Evolutionary conservation across 2,797 vertebrate genomes (phyloP).

Genomic region (Falco novaeseelandiae): DNA sequence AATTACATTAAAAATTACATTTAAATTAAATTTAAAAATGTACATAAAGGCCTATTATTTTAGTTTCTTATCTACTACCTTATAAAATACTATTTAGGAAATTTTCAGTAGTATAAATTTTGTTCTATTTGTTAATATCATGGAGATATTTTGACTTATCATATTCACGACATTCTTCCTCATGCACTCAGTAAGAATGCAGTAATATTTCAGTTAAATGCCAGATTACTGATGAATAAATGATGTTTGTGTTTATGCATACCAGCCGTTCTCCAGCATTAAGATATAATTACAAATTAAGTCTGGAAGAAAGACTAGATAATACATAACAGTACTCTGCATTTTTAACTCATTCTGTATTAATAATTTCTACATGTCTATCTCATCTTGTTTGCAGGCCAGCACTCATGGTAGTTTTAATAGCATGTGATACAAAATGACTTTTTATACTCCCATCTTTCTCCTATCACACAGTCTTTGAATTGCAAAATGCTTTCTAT

Average conservation of each 20-base stretch:
- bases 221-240: conserved; percentile 50
- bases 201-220: conserved; percentile 58
- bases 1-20: no score
- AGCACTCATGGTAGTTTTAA: not conserved
- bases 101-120: not conserved
- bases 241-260: conserved; percentile 36
- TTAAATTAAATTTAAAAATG: not conserved
- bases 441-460: not conserved
- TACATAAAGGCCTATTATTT: not conserved
- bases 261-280: conserved; percentile 28
- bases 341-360: conserved; percentile 39
- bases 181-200: not conserved
- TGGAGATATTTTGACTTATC: not conserved
- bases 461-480: not conserved
- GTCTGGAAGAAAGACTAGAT: conserved; percentile 6
- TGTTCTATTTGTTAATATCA: not conserved
- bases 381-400: not conserved
- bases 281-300: conserved; percentile 59
- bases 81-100: not conserved
- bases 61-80: not conserved
- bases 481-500: not conserved
- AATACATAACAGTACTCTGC: not conserved
- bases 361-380: not conserved
- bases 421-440: not conserved
- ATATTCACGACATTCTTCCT: not conserved